Base-by-base conservation (phyloP, 2,888 invertebrate species). In the Drosophila tripunctata region DNA sequence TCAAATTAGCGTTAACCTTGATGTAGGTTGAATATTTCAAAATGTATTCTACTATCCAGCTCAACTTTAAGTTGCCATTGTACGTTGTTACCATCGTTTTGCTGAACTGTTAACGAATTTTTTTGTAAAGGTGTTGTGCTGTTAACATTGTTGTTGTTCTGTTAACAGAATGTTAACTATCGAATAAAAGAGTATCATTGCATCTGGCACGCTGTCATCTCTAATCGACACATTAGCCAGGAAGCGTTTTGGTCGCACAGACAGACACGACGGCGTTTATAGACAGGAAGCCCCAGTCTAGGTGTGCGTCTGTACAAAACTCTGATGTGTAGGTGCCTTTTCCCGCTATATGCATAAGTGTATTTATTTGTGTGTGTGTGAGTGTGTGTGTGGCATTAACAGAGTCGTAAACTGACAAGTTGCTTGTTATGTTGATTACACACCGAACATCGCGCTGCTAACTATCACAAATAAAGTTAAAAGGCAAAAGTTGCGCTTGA, bases 391-490 rank as follows among this genome's bases (percentile, higher is more conserved):
- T 75, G 68, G 75, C 87, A 81, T 81, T 81, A 81, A 81, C 87
- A 87, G 85, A 84, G 61, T 81, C 81, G 87, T 81, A 81, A 81
- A 81, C 85, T 84, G 85, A 15, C 75, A 73, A 84, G 85, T 81
- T 87, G 87, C 87, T 87, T 87, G 81, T 82, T 87, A 82, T 84
- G 81, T 82, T 82, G 81, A 82, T 82, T 82, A 87, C 73, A 84
- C 69, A 72, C 67, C 35, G 48, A 47, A 27, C 19, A 21, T 41
- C 27, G 51, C 57, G 38, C 54, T 27, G 70, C 69, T 40, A 40
- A 54, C 64, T 65, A 71, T 51, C 71, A 33, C 82, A 72, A 68
- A 68, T 75, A 73, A 85, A 67, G 55, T 76, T 58, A 52, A 40
- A 62, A 62, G 64, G 51, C 62, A 67, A 78, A 40, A 38, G 48